Evolutionary conservation across 2,888 invertebrate species (phyloP).

Genomic region (Mystacides longicornis): DNA sequence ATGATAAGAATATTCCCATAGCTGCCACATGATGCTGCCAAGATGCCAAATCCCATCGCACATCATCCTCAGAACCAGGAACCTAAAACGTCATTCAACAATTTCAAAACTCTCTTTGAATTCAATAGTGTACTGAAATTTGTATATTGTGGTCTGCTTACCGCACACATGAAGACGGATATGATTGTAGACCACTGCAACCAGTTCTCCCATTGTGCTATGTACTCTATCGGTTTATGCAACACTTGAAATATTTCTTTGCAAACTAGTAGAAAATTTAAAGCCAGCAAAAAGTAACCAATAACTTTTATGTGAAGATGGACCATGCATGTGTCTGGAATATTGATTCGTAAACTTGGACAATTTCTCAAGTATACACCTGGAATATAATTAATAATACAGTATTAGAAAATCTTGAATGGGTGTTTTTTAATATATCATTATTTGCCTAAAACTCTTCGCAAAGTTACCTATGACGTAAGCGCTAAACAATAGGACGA

Average conservation of each 20-base stretch:
- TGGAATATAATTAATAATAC: conserved; percentile 29
- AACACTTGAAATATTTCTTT: conserved; percentile 77
- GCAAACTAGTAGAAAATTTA: conserved; percentile 55
- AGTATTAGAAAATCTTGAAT: too few relatives aligned
- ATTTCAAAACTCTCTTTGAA: background rate
- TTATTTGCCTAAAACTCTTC: too few relatives aligned
- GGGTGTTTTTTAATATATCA: too few relatives aligned
- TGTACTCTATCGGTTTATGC: conserved; percentile 64
- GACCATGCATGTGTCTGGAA: conserved; percentile 37
- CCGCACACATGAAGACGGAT: conserved; percentile 62
- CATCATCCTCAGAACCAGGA: conserved; percentile 38
- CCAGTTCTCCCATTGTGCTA: conserved; percentile 79
- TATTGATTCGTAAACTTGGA: conserved; percentile 26
- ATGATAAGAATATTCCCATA: conserved; percentile 68
- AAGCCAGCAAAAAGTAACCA: conserved; percentile 54
- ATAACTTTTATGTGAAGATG: conserved; percentile 40
- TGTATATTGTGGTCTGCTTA: conserved; percentile 30
- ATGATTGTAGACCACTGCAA: conserved; percentile 71
- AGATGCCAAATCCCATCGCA: conserved; percentile 33
- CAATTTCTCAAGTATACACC: conserved; percentile 49
- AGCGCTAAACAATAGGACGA: conserved; percentile 65
- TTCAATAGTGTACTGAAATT: background rate
- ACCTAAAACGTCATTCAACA: conserved; percentile 32
- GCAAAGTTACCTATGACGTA: conserved; percentile 60
- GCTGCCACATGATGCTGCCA: conserved; percentile 81